Conservation (phyloP, 2,113 vertebrate genomes). For the Corynorhinus townsendii region DNA sequence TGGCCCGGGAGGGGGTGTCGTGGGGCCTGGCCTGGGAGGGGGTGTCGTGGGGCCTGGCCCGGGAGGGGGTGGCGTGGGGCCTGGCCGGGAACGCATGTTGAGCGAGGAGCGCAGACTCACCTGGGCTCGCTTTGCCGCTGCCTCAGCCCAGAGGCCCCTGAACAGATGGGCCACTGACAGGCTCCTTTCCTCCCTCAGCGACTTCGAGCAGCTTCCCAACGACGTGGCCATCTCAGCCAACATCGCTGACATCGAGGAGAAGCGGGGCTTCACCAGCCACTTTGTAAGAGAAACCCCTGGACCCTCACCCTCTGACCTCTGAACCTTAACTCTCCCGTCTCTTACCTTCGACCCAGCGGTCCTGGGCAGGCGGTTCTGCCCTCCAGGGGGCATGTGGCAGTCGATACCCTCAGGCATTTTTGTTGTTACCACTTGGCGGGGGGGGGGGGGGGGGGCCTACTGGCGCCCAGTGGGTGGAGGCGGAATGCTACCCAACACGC, state of each 20-base stretch:
- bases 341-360: neutral
- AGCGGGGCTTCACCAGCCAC: constrained; percentile 91
- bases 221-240: constrained; percentile 90
- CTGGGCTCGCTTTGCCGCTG: neutral
- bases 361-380: accelerated
- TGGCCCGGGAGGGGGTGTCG: accelerated
- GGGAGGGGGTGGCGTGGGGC: too few relatives aligned
- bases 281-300: constrained; percentile 83
- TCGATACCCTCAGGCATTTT: neutral
- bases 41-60: too few relatives aligned
- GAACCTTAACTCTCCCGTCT: neutral
- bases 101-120: accelerated
- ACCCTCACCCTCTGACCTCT: neutral
- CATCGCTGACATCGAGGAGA: constrained; percentile 93
- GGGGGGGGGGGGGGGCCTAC: neutral
- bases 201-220: constrained; percentile 95
- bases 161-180: neutral
- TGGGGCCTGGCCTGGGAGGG: too few relatives aligned
- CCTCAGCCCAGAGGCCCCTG: accelerated
- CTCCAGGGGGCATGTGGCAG: too few relatives aligned
- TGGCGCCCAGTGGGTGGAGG: accelerated
- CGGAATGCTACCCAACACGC: accelerated
- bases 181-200: constrained; percentile 72
- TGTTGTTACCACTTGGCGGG: accelerated
- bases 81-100: accelerated